phyloP scores from a whole-genome alignment of 2,797 vertebrate genomes.

The Acanthurus leucopareius region DNA sequence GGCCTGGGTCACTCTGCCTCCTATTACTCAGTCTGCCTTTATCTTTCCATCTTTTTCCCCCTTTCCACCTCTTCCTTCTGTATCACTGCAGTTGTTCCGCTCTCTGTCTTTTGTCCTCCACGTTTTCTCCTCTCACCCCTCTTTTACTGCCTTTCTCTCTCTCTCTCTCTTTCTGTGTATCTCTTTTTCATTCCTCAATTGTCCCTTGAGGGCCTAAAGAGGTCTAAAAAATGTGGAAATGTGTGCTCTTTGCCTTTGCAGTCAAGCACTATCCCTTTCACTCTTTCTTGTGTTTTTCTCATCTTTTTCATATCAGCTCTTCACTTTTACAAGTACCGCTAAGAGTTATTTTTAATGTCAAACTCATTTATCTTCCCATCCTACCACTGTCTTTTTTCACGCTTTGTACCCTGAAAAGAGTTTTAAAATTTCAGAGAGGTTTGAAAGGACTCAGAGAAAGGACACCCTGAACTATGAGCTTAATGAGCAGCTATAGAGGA shows the following conservation, averaged over 20 bases:
- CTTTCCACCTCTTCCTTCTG: slow-evolving; percentile 12
- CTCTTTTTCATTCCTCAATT: slow-evolving; percentile 18
- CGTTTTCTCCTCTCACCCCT: not conserved
- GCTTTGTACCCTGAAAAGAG: slow-evolving; percentile 15
- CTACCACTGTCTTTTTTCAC: not conserved
- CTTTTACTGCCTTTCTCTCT: slow-evolving; percentile 14
- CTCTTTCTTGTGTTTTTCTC: not conserved
- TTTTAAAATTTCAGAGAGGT: slow-evolving; percentile 29
- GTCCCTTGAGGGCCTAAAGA: slow-evolving; percentile 12
- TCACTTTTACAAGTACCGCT: slow-evolving; percentile 27
- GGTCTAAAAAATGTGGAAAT: slow-evolving; percentile 16
- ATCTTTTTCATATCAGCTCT: slow-evolving; percentile 11
- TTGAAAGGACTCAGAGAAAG: slow-evolving; percentile 42
- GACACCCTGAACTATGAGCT: slow-evolving; percentile 53
- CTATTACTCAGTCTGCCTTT: slow-evolving; percentile 70
- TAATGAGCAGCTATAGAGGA: slow-evolving; percentile 29
- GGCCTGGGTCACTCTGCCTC: slow-evolving; percentile 74
- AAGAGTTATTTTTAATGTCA: slow-evolving; percentile 39
- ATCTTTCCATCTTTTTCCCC: slow-evolving; percentile 6
- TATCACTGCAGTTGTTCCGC: not conserved
- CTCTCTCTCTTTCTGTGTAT: slow-evolving; percentile 5
- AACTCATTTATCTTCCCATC: slow-evolving; percentile 32
- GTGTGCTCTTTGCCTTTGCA: not conserved
- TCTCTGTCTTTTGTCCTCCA: not conserved
- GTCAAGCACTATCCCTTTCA: slow-evolving; percentile 5